phyloP scores from a whole-genome alignment of 2,113 vertebrate species.

The Microcebus griseorufus region DNA sequence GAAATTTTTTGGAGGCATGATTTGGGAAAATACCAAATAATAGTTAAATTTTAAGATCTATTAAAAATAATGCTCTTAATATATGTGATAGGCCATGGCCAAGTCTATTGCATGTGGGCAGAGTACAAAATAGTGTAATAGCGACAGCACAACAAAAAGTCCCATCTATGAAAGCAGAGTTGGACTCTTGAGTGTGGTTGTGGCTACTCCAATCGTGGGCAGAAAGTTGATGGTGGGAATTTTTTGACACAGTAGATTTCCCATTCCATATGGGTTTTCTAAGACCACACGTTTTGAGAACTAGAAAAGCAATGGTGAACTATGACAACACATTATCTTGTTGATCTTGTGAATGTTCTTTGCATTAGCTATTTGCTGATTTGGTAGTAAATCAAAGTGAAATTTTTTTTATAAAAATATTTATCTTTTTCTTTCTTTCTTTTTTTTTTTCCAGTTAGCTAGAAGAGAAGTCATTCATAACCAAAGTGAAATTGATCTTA shows the following conservation, averaged over 20 bases:
- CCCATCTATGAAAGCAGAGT: not conserved
- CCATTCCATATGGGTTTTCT: not conserved
- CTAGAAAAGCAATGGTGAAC: not conserved
- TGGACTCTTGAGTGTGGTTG: not conserved
- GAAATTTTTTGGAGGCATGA: not conserved
- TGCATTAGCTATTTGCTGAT: not conserved
- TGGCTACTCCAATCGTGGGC: not conserved
- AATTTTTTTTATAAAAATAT: not conserved
- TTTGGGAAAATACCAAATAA: not conserved
- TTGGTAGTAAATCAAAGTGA: not conserved
- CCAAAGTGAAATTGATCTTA: not conserved
- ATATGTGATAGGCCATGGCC: not conserved
- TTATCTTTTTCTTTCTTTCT: too few relatives aligned
- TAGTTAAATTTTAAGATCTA: not conserved
- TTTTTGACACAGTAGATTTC: not conserved
- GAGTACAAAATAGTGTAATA: not conserved
- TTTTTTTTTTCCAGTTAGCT: too few relatives aligned
- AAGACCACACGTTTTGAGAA: not conserved
- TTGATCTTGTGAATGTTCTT: not conserved
- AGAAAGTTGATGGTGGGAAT: not conserved
- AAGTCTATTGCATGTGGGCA: not conserved
- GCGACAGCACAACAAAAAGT: not conserved
- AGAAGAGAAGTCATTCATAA: not conserved
- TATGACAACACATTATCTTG: not conserved
- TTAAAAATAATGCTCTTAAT: not conserved